Evolutionary conservation across 2,113 vertebrate species (phyloP).

Genomic region (Pitta sordida): DNA sequence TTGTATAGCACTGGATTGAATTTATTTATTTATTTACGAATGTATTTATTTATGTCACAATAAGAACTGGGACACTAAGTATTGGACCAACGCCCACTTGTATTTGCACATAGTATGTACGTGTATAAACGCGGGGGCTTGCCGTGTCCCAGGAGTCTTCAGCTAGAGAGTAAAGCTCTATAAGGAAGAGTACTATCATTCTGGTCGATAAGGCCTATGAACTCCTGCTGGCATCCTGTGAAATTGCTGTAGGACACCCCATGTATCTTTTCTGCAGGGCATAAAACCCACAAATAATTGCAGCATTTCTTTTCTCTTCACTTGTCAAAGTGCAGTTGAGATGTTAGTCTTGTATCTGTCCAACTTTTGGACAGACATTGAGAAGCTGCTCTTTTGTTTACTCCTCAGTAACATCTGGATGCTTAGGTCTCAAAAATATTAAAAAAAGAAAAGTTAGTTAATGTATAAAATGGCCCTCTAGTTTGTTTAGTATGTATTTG

Average conservation of each 20-base stretch:
- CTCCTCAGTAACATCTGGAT: not conserved
- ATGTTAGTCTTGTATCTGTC: not conserved
- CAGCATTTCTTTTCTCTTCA: not conserved
- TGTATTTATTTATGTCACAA: no score
- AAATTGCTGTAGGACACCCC: not conserved
- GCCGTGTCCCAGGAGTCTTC: not conserved
- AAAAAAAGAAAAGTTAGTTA: not conserved
- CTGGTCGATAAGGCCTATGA: not conserved
- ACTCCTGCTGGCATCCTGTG: not conserved
- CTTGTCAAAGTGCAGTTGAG: not conserved
- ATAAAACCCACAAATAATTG: not conserved
- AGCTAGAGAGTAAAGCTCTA: not conserved
- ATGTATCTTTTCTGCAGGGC: not conserved
- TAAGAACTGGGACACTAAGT: not conserved
- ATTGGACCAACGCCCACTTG: not conserved
- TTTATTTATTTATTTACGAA: no score
- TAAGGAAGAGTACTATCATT: not conserved
- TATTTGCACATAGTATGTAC: fast-evolving
- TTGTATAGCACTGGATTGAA: not conserved
- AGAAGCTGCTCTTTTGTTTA: not conserved
- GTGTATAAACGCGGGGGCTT: fast-evolving
- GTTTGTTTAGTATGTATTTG: not conserved
- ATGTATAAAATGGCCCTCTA: not conserved
- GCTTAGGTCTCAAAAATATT: not conserved
- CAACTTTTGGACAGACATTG: not conserved